Evolutionary conservation across 2,888 invertebrate genomes (phyloP), one percentile per base, ranked within the genome.

Genomic region (Ophioninae sp.): DNA sequence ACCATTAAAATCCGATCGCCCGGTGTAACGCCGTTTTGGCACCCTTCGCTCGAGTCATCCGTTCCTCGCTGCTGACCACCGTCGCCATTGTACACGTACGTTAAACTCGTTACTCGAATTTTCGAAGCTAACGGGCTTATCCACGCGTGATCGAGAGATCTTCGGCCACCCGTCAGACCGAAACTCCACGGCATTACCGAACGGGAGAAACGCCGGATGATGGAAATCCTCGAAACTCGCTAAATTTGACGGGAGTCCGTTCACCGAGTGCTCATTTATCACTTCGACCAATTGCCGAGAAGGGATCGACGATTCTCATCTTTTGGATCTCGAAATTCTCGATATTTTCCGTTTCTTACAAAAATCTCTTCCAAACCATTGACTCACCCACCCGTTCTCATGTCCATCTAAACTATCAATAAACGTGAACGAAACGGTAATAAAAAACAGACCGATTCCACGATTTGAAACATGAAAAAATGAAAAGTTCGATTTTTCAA

Each of bases 101-200:
- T 88, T 87, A 89, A 90, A 90, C 89, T 90, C 88, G 90, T 90
- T 89, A 89, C 89, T 89, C 88, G 89, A 90, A 90, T 90, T 90
- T 89, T 87, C 85, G 87, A 87, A 87, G 88, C 88, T 88, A 88
- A 89, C 87, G 88, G 85, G 89, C 86, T 88, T 88, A 87, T 78
- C 87, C 87, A 87, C 72, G 87, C 87, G 89, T 88, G 87, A 88
- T 73, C 72, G 63, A 82, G 84, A 82, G 82, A 69, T 61, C 80
- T 80, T 69, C 44, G 56, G 20, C 20, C 61, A 58, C 59, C 61
- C 61, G 41, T 56, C 51, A 59, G 63, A 81, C 67, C 63, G 37
- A 41, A 76, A 73, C 51, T 56, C 41, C 5, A 37, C 61, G 22
- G 44, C 65, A 23, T 74, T 41, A 61, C 51, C 59, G 65, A 72